phyloP scores from a whole-genome alignment of 2,113 vertebrate genomes.

The Shinisaurus crocodilurus region DNA sequence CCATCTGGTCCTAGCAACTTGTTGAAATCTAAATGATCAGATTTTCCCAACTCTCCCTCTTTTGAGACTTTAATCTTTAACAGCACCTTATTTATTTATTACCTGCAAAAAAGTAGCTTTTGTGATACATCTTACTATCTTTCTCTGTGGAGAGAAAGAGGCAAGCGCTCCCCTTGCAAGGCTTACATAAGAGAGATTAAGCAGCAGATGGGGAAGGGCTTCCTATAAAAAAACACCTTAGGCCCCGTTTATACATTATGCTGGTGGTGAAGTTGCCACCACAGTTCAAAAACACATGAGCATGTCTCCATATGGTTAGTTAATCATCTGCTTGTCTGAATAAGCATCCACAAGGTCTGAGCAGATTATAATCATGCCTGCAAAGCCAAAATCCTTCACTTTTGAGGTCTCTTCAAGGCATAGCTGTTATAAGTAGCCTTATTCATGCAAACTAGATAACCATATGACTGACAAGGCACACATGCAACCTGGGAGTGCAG shows the following conservation, averaged over 20 bases:
- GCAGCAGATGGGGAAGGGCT: neutral
- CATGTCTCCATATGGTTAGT: neutral
- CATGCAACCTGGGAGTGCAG: neutral
- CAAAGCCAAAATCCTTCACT: neutral
- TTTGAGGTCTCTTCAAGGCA: neutral
- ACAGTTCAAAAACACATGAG: neutral
- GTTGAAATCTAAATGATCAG: constrained; percentile 16
- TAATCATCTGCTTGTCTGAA: neutral
- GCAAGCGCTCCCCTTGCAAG: neutral
- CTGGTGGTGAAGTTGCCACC: neutral
- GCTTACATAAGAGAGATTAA: neutral
- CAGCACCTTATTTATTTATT: neutral
- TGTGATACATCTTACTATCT: neutral
- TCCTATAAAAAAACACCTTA: too few species aligned
- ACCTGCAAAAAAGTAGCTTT: neutral
- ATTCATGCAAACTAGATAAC: neutral
- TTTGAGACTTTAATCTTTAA: constrained; percentile 10
- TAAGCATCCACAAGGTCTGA: neutral
- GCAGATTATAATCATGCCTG: neutral
- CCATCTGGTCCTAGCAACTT: neutral
- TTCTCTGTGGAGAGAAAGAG: neutral
- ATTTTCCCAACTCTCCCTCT: constrained; percentile 13
- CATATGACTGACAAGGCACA: neutral
- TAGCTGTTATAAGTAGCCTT: neutral
- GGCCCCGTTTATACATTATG: neutral